Percentiles rank a stretch among this genome's conserved stretches.
Conservation (phyloP, 2,888 invertebrate genomes). For the Heliconius hortense region DNA sequence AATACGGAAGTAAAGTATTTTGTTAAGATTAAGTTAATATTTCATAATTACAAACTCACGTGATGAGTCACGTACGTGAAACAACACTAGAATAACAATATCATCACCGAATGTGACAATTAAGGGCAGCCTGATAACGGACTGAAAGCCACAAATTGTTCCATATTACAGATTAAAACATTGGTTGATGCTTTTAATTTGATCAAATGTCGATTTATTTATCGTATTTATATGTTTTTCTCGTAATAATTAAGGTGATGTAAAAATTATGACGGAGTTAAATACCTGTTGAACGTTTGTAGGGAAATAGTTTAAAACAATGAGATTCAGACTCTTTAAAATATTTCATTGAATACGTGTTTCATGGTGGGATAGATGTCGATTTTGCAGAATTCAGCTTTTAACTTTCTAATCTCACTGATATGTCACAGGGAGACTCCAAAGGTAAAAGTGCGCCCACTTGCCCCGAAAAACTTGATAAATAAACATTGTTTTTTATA, state of each 20-base stretch:
- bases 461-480: too few species aligned
- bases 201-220: constrained; percentile 5
- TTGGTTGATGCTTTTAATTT: constrained; percentile 17
- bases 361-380: too few species aligned
- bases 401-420: too few species aligned
- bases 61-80: constrained; percentile 7
- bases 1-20: constrained; percentile 7
- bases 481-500: too few species aligned
- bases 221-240: background rate
- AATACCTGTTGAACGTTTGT: too few species aligned
- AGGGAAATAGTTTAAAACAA: too few species aligned
- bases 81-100: constrained; percentile 5
- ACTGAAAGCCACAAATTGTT: constrained; percentile 7
- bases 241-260: background rate
- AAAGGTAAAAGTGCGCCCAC: too few species aligned
- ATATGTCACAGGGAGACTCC: too few species aligned
- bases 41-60: background rate
- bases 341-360: too few species aligned
- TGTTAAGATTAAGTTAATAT: constrained; percentile 8
- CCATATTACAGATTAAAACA: constrained; percentile 11
- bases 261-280: background rate
- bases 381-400: too few species aligned
- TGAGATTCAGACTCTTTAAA: too few species aligned
- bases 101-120: constrained; percentile 21
- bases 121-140: constrained; percentile 10